Evolutionary conservation across 2,888 invertebrate genomes (phyloP), one percentile per base, ranked within the genome.

Genomic region (Dicyrtoma fusca): DNA sequence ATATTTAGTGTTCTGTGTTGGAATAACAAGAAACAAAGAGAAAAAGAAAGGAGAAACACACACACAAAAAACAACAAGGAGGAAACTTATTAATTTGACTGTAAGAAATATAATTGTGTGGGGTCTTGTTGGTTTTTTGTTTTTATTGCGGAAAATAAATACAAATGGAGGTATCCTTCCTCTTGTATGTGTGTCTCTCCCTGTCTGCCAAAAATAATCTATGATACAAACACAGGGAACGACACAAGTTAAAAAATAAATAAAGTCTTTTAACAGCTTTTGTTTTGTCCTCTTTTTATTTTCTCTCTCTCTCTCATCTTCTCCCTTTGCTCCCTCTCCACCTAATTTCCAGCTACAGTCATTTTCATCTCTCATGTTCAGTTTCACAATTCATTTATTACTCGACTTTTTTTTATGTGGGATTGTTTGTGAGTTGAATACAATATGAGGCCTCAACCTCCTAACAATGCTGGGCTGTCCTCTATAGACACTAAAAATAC

Each of bases 161-260:
- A 34, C 34, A 34, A 34, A 34, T 34, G 34, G n/a, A n/a, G 3
- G 34, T 34, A 53, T 53, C 53, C 21, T 53, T n/a, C 17, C 53
- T 53, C 19, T n/a, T n/a, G n/a, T n/a, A n/a, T n/a, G n/a, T n/a
- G n/a, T n/a, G n/a, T 19, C 53, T 53, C 19, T 17, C 17, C 19
- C 53, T 53, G 62, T 63, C 62, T 45, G 45, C 62, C 23, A 63
- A 45, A 63, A 63, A 63, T 57, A 57, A 57, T 57, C 23, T 57
- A 57, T 25, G 25, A 26, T 14, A 57, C 11, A 25, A 25, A 57
- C 25, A 25, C 25, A 57, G 1, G 23, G 10, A 21, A 53, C n/a
- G 23, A 57, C 10, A 13, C 25, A 21, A 57, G 57, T 25, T 57
- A 26, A 57, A 57, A 57, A 57, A 57, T 57, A 57, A 57, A 57